Conservation (phyloP, 2,113 vertebrate species). For the Rallus limicola region DNA sequence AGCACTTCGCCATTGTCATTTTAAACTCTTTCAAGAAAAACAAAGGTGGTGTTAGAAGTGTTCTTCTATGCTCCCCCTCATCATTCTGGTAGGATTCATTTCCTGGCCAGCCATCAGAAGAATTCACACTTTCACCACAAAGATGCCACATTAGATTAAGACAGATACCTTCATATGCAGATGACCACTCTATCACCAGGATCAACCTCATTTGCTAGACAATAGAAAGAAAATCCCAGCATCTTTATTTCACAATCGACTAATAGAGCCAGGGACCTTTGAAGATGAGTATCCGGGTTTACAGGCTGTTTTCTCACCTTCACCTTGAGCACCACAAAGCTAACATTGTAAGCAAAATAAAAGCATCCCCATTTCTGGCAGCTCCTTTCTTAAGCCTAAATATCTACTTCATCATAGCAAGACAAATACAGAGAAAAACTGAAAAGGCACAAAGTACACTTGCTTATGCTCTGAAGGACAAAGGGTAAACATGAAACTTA, state of each 20-base stretch:
- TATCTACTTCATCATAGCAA: background rate
- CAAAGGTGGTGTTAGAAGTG: background rate
- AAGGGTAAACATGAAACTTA: background rate
- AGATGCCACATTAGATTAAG: background rate
- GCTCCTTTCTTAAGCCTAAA: background rate
- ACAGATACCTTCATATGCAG: slow-evolving; percentile 25
- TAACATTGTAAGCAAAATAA: background rate
- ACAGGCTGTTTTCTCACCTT: background rate
- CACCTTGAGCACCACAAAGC: background rate
- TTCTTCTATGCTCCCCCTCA: background rate
- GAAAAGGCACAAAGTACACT: background rate
- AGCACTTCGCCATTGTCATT: slow-evolving; percentile 1
- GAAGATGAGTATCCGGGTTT: background rate
- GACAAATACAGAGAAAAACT: background rate
- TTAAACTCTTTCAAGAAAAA: slow-evolving; percentile 8
- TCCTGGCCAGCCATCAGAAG: slow-evolving; percentile 1
- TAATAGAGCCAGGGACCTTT: background rate
- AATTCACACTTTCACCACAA: slow-evolving; percentile 47
- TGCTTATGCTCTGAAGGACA: background rate
- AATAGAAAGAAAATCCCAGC: background rate
- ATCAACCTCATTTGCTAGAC: slow-evolving; percentile 7
- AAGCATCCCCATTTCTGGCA: background rate
- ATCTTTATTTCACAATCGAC: background rate
- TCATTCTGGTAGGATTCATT: background rate
- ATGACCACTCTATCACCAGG: background rate